These are phyloP conservation scores for Thamnaconus septentrionalis DNA, from an alignment of 2,113 vertebrate genomes.

Conservation along the genomic window DNA sequence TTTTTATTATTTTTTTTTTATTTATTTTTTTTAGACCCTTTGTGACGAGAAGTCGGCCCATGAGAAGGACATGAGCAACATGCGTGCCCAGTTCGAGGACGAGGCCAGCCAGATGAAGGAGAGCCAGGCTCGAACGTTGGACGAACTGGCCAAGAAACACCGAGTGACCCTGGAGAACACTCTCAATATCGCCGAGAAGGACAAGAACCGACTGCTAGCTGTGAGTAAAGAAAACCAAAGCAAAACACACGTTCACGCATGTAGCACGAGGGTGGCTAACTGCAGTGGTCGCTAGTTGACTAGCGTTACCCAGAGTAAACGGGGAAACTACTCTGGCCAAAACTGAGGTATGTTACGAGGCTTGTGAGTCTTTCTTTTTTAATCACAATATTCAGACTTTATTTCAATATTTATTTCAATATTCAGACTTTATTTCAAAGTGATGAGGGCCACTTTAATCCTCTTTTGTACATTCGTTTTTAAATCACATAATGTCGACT, in stretches of 20 bases:
- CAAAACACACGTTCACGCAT: not conserved
- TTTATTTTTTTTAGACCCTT: conserved; percentile 77
- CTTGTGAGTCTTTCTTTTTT: too few species aligned
- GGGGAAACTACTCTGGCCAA: too few species aligned
- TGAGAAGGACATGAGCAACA: conserved; percentile 86
- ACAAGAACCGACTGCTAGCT: conserved; percentile 88
- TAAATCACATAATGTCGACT: too few species aligned
- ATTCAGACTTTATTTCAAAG: too few species aligned
- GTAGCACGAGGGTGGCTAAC: too few species aligned
- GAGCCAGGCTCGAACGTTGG: conserved; percentile 86
- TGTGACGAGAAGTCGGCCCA: conserved; percentile 88
- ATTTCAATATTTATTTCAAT: too few species aligned
- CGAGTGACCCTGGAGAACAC: conserved; percentile 84
- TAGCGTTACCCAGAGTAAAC: too few species aligned
- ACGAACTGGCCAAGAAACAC: conserved; percentile 92
- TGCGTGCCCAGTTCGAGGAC: conserved; percentile 85
- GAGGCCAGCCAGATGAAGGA: conserved; percentile 88
- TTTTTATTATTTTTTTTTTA: not conserved
- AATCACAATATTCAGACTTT: too few species aligned
- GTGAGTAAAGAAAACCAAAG: conserved; percentile 71
- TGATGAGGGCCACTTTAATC: too few species aligned
- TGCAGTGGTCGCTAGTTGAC: too few species aligned
- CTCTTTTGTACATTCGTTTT: too few species aligned
- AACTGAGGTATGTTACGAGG: too few species aligned
- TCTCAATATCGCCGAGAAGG: conserved; percentile 82